A percentile compares a stretch with the other conserved stretches of the same genome.
phyloP scores from a whole-genome alignment of 2,797 vertebrate genomes.

The Triplophysa yarkandensis region DNA sequence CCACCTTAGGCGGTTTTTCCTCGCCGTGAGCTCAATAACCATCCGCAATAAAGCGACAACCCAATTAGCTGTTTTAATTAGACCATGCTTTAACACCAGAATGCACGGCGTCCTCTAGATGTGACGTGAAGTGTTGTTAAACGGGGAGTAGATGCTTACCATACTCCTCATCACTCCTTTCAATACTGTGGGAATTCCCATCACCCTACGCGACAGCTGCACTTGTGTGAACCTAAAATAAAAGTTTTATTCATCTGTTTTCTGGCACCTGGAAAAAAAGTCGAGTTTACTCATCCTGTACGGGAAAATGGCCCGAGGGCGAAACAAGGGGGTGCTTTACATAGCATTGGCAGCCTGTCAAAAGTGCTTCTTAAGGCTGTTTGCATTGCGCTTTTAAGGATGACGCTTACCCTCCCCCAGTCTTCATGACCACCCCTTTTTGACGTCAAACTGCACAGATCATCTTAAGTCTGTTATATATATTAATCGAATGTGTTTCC shows the following conservation, averaged over 20 bases:
- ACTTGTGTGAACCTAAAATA: constrained; percentile 36
- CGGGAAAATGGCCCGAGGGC: constrained; percentile 39
- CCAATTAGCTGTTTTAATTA: constrained; percentile 27
- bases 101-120: constrained; percentile 2
- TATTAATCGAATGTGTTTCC: neutral
- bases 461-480: neutral
- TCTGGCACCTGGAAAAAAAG: constrained; percentile 52
- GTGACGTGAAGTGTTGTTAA: constrained; percentile 38
- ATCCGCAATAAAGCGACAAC: neutral
- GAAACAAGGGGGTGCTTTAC: constrained; percentile 77
- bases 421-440: neutral
- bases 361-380: constrained; percentile 71
- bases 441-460: neutral
- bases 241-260: constrained; percentile 54
- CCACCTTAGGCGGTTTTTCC: neutral
- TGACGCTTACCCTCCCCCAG: neutral
- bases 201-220: constrained; percentile 55
- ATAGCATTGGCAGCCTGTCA: constrained; percentile 76
- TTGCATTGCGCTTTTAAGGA: constrained; percentile 64
- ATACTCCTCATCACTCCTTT: constrained; percentile 53
- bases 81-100: constrained; percentile 17
- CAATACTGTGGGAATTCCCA: constrained; percentile 52
- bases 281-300: constrained; percentile 51
- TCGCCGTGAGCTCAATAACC: neutral
- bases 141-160: constrained; percentile 43